Conservation (phyloP, 2,888 invertebrate genomes). For the Eurytoma adleriae region DNA sequence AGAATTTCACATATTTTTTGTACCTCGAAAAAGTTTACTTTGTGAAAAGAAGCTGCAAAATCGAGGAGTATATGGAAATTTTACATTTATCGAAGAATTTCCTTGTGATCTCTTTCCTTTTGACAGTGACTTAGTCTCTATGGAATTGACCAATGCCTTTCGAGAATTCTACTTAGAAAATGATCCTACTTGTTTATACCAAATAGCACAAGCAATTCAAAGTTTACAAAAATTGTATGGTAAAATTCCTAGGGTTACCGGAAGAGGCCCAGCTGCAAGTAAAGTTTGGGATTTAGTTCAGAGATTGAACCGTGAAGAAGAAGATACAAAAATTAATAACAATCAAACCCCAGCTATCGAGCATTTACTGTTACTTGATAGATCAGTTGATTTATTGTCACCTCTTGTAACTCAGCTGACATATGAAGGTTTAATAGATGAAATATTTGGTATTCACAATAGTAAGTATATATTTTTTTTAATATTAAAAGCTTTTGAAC, state of each 20-base stretch:
- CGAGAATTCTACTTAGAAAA: constrained; percentile 92
- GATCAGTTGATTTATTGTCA: constrained; percentile 93
- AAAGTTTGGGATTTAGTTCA: constrained; percentile 93
- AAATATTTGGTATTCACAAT: constrained; percentile 91
- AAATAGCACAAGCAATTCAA: constrained; percentile 91
- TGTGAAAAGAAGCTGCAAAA: constrained; percentile 92
- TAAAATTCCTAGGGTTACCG: constrained; percentile 91
- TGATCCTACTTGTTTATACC: constrained; percentile 91
- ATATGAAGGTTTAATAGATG: constrained; percentile 98
- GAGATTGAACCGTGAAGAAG: constrained; percentile 82
- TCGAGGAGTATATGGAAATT: constrained; percentile 87
- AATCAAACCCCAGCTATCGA: constrained; percentile 83
- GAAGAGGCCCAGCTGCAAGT: constrained; percentile 92
- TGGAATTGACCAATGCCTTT: constrained; percentile 89
- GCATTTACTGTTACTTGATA: constrained; percentile 92
- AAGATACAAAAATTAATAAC: constrained; percentile 78
- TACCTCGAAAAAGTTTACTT: constrained; percentile 90
- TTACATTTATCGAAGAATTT: constrained; percentile 89
- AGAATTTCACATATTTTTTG: constrained; percentile 92
- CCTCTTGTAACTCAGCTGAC: constrained; percentile 96
- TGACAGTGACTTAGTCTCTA: constrained; percentile 93
- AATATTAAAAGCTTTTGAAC: too few species aligned
- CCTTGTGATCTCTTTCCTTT: constrained; percentile 93
- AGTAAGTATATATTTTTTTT: constrained; percentile 74
- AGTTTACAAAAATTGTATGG: constrained; percentile 93